These are phyloP conservation scores for Myotis pilosus DNA, from an alignment of 2,797 vertebrate species.

Conservation along the genomic window DNA sequence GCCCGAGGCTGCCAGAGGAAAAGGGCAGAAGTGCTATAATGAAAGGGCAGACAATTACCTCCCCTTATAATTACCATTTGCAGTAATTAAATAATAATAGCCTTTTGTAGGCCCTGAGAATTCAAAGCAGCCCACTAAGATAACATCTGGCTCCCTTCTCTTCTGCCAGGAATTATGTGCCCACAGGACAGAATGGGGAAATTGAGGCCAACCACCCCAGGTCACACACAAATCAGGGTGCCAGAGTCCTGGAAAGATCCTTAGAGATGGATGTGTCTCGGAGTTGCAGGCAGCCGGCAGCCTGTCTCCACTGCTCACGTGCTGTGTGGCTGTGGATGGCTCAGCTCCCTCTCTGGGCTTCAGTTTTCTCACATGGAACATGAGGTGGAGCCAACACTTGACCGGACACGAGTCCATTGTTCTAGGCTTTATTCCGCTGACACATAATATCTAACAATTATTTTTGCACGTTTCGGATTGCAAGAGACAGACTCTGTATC, in stretches of 20 bases:
- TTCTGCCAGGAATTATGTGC: conserved; percentile 21
- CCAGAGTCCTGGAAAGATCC: neutral
- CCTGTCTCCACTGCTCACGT: neutral
- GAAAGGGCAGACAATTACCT: conserved; percentile 67
- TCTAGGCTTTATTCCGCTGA: neutral
- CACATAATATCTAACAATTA: neutral
- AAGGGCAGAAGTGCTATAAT: conserved; percentile 52
- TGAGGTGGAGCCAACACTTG: neutral
- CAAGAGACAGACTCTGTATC: neutral
- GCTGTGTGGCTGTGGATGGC: neutral
- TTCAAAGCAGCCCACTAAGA: neutral
- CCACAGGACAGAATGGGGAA: conserved; percentile 31
- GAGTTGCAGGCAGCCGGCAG: neutral
- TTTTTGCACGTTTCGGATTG: neutral
- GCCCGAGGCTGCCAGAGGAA: conserved; percentile 49
- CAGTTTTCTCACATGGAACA: neutral
- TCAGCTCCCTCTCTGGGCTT: neutral
- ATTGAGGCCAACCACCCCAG: neutral
- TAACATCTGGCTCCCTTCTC: conserved; percentile 43
- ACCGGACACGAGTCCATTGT: neutral
- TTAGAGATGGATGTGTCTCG: neutral
- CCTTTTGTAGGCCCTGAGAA: conserved; percentile 57
- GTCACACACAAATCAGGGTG: neutral
- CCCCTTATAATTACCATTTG: conserved; percentile 68
- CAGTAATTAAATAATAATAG: conserved; percentile 73